phyloP scores from a whole-genome alignment of 2,113 vertebrate species.

The Myotis brandtii region DNA sequence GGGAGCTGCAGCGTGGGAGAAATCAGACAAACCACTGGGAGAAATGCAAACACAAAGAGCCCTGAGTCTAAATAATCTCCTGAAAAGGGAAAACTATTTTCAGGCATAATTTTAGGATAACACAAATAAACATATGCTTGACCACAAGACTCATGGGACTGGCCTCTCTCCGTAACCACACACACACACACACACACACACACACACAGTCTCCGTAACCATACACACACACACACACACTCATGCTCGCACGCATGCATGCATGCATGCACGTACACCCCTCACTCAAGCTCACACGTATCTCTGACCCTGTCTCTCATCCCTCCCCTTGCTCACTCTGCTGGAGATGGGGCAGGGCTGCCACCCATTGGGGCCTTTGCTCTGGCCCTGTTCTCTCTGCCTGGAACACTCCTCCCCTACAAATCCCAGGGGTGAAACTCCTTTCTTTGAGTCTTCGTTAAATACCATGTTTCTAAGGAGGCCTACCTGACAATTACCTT shows the following conservation, averaged over 20 bases:
- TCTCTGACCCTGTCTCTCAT: background rate
- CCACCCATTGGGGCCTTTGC: background rate
- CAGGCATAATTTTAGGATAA: background rate
- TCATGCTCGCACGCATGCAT: background rate
- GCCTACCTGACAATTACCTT: background rate
- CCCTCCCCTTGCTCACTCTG: background rate
- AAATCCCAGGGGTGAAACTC: background rate
- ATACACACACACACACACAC: background rate
- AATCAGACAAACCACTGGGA: background rate
- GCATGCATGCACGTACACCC: background rate
- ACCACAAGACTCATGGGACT: background rate
- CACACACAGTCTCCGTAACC: background rate
- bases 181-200: background rate
- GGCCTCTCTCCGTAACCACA: background rate
- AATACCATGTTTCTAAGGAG: background rate
- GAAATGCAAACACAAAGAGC: background rate
- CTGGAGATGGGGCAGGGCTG: background rate
- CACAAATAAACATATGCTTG: background rate
- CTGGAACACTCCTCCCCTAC: background rate
- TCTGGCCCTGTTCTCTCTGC: background rate
- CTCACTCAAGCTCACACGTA: background rate
- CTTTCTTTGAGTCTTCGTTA: background rate
- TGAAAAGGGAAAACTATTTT: background rate
- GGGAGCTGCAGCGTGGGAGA: background rate
- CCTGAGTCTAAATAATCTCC: background rate